Evolutionary conservation across 2,797 vertebrate genomes (phyloP).

Genomic region (Hapalemur alaotrensis): DNA sequence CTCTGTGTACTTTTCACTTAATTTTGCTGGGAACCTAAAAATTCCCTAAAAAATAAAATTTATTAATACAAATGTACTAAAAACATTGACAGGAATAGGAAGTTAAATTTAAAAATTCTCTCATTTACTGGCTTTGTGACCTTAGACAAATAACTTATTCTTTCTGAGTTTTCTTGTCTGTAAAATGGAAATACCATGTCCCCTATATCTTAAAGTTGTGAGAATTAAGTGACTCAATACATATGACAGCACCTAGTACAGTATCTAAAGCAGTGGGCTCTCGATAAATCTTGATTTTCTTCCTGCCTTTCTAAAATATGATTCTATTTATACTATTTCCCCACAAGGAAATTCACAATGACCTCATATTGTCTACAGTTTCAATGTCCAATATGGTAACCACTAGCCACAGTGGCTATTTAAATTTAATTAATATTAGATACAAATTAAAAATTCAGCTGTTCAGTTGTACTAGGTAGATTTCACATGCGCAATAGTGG

Average conservation of each 20-base stretch:
- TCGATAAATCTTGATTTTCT: neutral
- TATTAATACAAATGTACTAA: neutral
- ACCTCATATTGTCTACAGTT: neutral
- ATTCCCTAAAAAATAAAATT: neutral
- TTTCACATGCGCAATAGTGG: neutral
- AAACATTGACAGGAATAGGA: neutral
- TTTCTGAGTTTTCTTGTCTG: neutral
- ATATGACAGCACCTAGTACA: neutral
- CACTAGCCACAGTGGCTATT: neutral
- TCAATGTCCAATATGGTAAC: neutral
- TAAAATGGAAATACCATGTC: neutral
- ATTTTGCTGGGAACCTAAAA: neutral
- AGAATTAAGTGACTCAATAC: constrained; percentile 1
- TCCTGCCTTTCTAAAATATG: neutral
- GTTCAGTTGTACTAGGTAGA: neutral
- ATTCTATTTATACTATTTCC: neutral
- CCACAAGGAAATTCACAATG: neutral
- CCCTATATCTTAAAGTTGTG: neutral
- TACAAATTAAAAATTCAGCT: neutral
- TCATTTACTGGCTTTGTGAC: neutral
- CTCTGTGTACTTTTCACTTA: neutral
- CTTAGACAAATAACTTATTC: neutral
- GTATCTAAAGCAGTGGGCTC: neutral
- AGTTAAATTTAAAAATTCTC: constrained; percentile 32
- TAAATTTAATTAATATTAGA: neutral